Evolutionary conservation across 2,888 invertebrate genomes (phyloP).

Genomic region (Endomychus coccineus): DNA sequence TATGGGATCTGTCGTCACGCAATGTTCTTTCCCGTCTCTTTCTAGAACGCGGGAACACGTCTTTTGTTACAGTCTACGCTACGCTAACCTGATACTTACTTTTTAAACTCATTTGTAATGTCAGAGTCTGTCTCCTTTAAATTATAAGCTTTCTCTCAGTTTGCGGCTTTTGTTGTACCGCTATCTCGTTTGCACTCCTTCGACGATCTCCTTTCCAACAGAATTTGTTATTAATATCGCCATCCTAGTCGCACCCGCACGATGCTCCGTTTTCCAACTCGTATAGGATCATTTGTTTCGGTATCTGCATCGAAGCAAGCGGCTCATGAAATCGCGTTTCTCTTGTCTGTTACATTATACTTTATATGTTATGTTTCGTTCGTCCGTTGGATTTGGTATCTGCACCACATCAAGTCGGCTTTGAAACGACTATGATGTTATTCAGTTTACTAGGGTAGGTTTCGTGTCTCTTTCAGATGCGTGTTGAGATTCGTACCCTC

Average conservation of each 20-base stretch:
- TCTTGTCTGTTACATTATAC: too few species aligned
- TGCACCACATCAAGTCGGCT: too few species aligned
- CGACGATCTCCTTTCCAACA: conserved; percentile 1
- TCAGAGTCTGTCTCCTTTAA: conserved; percentile 29
- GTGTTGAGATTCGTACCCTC: neutral
- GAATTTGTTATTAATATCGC: conserved; percentile 15
- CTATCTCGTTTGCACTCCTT: neutral
- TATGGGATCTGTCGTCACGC: conserved; percentile 14
- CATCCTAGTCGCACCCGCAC: too few species aligned
- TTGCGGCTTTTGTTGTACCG: conserved; percentile 13
- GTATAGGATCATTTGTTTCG: too few species aligned
- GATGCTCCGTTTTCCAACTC: too few species aligned
- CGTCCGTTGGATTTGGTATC: too few species aligned
- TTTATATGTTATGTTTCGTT: too few species aligned
- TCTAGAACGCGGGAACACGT: conserved; percentile 2
- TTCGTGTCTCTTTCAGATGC: conserved; percentile 7
- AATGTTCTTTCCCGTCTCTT: conserved; percentile 11
- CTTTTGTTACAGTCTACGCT: conserved; percentile 8
- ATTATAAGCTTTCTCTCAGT: conserved; percentile 30
- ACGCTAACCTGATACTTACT: conserved; percentile 20
- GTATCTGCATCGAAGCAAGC: too few species aligned
- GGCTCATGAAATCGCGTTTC: too few species aligned
- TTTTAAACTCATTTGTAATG: conserved; percentile 32
- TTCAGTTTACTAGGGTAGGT: conserved; percentile 9
- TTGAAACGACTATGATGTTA: conserved; percentile 6